A percentile compares a stretch with the other conserved stretches of the same genome.
Evolutionary conservation across 2,113 vertebrate genomes (phyloP).

Genomic region (Oriolus oriolus): DNA sequence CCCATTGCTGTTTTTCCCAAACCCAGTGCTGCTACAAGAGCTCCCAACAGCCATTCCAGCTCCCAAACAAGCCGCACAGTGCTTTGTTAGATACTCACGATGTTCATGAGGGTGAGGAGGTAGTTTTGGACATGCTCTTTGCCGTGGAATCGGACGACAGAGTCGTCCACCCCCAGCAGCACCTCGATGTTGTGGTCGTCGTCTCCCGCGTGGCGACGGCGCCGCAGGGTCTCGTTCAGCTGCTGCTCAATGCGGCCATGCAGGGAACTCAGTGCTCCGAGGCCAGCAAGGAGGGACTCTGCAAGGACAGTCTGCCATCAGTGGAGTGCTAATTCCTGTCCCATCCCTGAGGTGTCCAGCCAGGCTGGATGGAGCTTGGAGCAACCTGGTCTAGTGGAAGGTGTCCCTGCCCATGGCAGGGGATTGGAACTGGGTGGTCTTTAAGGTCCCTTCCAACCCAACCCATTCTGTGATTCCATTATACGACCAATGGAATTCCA

Average conservation of each 20-base stretch:
- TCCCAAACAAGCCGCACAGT: rapidly evolving
- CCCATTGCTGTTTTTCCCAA: rapidly evolving
- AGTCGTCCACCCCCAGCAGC: conserved; percentile 94
- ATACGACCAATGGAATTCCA: not conserved
- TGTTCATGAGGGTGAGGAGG: conserved; percentile 98
- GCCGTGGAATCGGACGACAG: conserved; percentile 94
- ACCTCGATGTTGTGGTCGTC: conserved; percentile 94
- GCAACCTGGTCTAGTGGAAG: not conserved
- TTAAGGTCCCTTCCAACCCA: not conserved
- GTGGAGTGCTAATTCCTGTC: not conserved
- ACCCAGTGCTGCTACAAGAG: not conserved
- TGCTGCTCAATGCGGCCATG: conserved; percentile 61
- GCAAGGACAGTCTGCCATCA: not conserved
- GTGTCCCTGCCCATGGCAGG: not conserved
- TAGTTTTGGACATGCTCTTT: conserved; percentile 99
- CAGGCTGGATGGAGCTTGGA: rapidly evolving
- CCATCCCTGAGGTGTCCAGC: not conserved
- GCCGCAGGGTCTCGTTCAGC: conserved; percentile 77
- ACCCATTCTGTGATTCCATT: not conserved
- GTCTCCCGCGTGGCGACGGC: conserved; percentile 79
- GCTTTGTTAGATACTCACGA: conserved; percentile 77
- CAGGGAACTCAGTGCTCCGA: conserved; percentile 64
- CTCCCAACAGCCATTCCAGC: not conserved
- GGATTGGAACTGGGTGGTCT: not conserved
- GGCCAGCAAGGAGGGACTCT: conserved; percentile 73